These are phyloP conservation scores for Rhinella marina DNA, from an alignment of 2,797 vertebrate species.

Conservation along the genomic window DNA sequence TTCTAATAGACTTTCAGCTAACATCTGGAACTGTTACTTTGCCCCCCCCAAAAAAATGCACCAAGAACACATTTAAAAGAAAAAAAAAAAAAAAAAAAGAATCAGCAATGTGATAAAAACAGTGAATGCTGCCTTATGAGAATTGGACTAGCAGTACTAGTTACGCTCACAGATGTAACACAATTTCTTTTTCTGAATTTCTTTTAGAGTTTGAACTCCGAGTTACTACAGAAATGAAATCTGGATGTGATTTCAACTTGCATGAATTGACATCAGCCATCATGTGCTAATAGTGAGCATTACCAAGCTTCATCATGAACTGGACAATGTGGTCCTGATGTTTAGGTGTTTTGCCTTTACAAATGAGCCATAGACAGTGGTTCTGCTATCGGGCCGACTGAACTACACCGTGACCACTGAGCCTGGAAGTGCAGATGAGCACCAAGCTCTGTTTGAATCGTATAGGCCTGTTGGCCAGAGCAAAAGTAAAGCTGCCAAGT, in stretches of 20 bases:
- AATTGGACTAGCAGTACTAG: too few species aligned
- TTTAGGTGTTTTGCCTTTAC: neutral
- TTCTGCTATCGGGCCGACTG: neutral
- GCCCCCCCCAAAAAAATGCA: too few species aligned
- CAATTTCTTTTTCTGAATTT: neutral
- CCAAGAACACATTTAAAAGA: too few species aligned
- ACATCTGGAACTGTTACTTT: too few species aligned
- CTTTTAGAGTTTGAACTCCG: slow-evolving; percentile 20
- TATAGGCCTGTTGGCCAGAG: neutral
- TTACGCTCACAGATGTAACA: too few species aligned
- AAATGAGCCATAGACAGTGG: neutral
- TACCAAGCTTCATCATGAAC: neutral
- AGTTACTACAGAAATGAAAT: slow-evolving; percentile 50
- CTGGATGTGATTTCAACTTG: neutral
- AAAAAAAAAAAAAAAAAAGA: too few species aligned
- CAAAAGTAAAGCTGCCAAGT: neutral
- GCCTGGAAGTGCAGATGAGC: neutral
- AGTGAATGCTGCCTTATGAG: too few species aligned
- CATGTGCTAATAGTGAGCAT: slow-evolving; percentile 20
- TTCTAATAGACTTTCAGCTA: too few species aligned
- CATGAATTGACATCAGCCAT: slow-evolving; percentile 10
- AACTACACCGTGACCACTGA: neutral
- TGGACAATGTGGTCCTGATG: neutral
- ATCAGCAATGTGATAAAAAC: too few species aligned
- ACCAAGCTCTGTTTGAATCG: neutral